Base-by-base conservation (phyloP, 2,113 vertebrate species). In the Calidris pugnax region DNA sequence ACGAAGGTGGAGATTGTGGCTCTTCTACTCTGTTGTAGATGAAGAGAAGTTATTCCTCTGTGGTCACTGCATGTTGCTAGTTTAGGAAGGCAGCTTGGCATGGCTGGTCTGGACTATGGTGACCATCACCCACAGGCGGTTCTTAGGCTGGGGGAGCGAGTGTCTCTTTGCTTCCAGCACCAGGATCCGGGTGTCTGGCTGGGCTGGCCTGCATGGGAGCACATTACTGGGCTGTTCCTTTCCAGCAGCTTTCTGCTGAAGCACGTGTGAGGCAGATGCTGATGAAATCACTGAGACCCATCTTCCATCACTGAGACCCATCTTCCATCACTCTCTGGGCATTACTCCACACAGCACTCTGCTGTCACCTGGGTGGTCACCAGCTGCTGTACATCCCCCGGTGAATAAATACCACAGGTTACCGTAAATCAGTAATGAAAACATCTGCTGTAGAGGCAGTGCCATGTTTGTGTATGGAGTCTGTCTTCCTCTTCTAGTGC, bases 281-380 rank as follows among this genome's bases (percentile, higher is more conserved):
- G 78, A 16, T n/a, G 82, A 55, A 88, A 66, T 41, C 35, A 12
- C 33, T 7, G 6, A 35, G 59, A 43, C 5, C 18, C 45, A 1
- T 24, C 3, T 3, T 50, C 62, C n/a, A 7, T 41, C 0, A 2
- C 76, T 55, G 6, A 35, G 59, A 43, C 5, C 18, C 45, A 1
- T 24, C 3, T 3, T 50, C 62, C n/a, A 7, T 41, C 0, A 2
- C 76, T 33, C 16, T 5, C 41, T 2, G 8, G 80, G 41, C 30
- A 3, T 20, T 68, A 10, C 33, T 74, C 73, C 35, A 33, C 11
- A 6, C 47, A 45, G 73, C 41, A 17, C 45, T 64, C 37, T 15
- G 59, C 16, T 48, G 3, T 51, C 26, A 20, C 48, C 30, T 43
- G 6, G 23, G 27, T 8, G 1, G 45, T 76, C 63, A 14, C 24